Conservation (phyloP, 92 coral and sea anemone genomes). For the Porites cylindrica region DNA sequence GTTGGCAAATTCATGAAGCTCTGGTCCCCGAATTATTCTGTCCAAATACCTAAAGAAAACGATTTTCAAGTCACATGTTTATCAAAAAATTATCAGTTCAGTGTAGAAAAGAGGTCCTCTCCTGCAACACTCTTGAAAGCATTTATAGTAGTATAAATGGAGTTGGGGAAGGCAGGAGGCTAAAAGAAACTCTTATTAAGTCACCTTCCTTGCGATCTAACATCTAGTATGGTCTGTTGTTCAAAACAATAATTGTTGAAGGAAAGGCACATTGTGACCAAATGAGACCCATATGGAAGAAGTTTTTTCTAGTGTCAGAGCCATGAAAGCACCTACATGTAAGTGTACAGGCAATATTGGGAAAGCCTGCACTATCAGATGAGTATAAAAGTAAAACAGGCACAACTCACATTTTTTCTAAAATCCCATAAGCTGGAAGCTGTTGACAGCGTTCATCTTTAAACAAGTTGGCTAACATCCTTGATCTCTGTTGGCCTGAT, state of each 20-base stretch:
- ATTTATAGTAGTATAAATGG: too few species aligned
- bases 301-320: too few species aligned
- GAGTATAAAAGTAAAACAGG: neutral
- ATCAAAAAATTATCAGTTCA: neutral
- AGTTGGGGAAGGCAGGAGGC: too few species aligned
- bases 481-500: slow-evolving; percentile 96
- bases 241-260: too few species aligned
- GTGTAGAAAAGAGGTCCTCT: too few species aligned
- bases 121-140: too few species aligned
- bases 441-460: slow-evolving; percentile 99
- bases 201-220: too few species aligned
- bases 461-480: slow-evolving; percentile 94
- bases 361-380: neutral
- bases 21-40: slow-evolving; percentile 97
- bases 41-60: slow-evolving; percentile 86
- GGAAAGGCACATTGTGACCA: too few species aligned
- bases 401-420: slow-evolving; percentile 89
- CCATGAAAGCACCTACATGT: too few species aligned
- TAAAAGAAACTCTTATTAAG: too few species aligned
- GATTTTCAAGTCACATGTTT: neutral
- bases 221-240: too few species aligned
- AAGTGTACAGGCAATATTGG: neutral
- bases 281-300: too few species aligned
- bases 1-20: slow-evolving; percentile 92
- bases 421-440: slow-evolving; percentile 94